Conservation (phyloP, 2,888 invertebrate species). For the Spatulosminthurus flaviceps region DNA sequence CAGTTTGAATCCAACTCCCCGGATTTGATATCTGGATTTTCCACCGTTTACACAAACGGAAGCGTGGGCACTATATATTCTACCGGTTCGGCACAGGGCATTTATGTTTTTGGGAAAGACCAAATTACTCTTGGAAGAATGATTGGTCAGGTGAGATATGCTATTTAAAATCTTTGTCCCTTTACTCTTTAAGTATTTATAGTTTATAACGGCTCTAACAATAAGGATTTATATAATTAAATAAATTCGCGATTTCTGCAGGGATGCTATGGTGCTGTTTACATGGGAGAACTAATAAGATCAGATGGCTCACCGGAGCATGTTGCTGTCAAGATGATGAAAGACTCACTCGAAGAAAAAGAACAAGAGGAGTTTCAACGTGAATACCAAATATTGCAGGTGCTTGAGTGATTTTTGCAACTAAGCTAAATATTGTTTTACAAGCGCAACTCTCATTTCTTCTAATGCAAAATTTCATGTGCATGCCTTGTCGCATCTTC, state of each 20-base stretch:
- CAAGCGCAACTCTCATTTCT: too few relatives aligned
- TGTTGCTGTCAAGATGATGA: constrained; percentile 66
- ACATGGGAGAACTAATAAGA: constrained; percentile 71
- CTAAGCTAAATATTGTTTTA: too few relatives aligned
- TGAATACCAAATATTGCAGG: constrained; percentile 89
- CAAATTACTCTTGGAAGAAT: constrained; percentile 72
- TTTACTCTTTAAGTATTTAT: too few relatives aligned
- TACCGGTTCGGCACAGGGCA: constrained; percentile 62
- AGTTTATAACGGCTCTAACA: too few relatives aligned
- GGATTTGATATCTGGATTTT: constrained; percentile 62
- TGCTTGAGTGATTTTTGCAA: constrained; percentile 64
- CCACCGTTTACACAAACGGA: constrained; percentile 58
- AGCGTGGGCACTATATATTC: constrained; percentile 62
- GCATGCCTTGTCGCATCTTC: background rate
- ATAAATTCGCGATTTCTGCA: too few relatives aligned
- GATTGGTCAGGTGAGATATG: constrained; percentile 72
- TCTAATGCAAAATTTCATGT: too few relatives aligned
- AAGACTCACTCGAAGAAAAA: constrained; percentile 68
- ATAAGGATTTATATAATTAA: too few relatives aligned
- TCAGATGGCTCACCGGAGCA: constrained; percentile 63
- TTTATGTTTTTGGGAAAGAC: constrained; percentile 67
- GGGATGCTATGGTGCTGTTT: constrained; percentile 90
- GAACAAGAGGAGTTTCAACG: constrained; percentile 76
- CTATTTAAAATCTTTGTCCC: too few relatives aligned
- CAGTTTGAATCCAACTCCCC: constrained; percentile 61